Evolutionary conservation across 2,888 invertebrate genomes (phyloP), one percentile per base, ranked within the genome.

Genomic region (Acronicta aceris): DNA sequence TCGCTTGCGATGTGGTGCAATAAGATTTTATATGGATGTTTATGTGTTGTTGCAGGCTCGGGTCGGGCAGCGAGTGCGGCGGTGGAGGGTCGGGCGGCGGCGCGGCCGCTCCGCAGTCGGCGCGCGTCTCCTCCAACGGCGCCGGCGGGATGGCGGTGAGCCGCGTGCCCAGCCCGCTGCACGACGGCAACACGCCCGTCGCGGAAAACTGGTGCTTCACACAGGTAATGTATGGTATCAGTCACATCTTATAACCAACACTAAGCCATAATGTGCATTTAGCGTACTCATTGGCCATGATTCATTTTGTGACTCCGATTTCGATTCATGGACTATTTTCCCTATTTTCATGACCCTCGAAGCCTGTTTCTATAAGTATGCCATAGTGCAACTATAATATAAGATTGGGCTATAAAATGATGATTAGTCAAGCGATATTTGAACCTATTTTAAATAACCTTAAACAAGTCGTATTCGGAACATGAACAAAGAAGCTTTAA

Each of bases 131-230:
- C 94, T 97, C 97, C 89, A 96, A 95, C 95, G 95, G 95, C 95
- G 97, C 97, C 95, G 97, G 97, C 96, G 97, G 97, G 95, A 98
- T 98, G 98, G 98, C 98, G 96, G 98, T 98, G 95, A 98, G 98
- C 96, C 97, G 98, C 89, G 98, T 99, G 92, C 98, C 99, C 89
- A 98, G 98, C 95, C 98, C 98, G 92, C 97, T 98, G 89, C 98
- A 98, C 95, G 98, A 98, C 97, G 98, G 97, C 92, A 98, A 98
- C 95, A 98, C 98, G 89, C 99, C 99, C 87, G 99, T 99, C 83
- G 99, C 99, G 71, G 99, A 99, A 95, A 99, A 99, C 96, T 99
- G 99, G 99, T 99, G 99, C 96, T 99, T 99, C 94, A 99, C 99
- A 92, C 99, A 99, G 98, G 99, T 99, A 95, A 66, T 59, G 58